Evolutionary conservation across 35 echinoderm and acorn worm species (phyloP).

Genomic region (Lytechinus variegatus): DNA sequence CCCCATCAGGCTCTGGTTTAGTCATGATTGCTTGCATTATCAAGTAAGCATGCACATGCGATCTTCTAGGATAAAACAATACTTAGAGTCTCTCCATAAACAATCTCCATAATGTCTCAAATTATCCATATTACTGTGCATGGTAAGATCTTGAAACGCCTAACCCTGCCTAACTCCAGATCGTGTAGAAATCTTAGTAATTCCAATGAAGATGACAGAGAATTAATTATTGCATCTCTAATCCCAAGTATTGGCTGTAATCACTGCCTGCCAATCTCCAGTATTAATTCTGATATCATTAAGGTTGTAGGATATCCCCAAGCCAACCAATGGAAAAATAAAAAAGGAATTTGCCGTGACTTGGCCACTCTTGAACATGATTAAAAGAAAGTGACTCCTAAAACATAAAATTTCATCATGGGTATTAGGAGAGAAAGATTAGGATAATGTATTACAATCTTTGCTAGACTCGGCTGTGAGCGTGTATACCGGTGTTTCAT

Average conservation of each 20-base stretch:
- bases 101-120: background rate
- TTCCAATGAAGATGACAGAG: conserved; percentile 16
- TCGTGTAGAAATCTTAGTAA: conserved; percentile 12
- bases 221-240: background rate
- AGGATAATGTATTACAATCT: background rate
- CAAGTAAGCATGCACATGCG: background rate
- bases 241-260: conserved; percentile 26
- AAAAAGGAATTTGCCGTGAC: background rate
- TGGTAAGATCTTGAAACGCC: background rate
- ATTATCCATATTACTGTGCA: background rate
- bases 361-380: conserved; percentile 11
- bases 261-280: background rate
- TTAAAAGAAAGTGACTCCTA: background rate
- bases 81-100: background rate
- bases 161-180: background rate
- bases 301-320: background rate
- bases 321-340: background rate
- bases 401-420: background rate
- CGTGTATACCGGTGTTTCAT: background rate
- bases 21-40: conserved; percentile 33
- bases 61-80: background rate
- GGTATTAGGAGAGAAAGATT: background rate
- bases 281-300: background rate
- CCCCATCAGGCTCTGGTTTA: conserved; percentile 26
- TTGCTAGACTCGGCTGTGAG: background rate